Conservation (phyloP, 2,888 invertebrate species). For the Branchipolynoe longqiensis region DNA sequence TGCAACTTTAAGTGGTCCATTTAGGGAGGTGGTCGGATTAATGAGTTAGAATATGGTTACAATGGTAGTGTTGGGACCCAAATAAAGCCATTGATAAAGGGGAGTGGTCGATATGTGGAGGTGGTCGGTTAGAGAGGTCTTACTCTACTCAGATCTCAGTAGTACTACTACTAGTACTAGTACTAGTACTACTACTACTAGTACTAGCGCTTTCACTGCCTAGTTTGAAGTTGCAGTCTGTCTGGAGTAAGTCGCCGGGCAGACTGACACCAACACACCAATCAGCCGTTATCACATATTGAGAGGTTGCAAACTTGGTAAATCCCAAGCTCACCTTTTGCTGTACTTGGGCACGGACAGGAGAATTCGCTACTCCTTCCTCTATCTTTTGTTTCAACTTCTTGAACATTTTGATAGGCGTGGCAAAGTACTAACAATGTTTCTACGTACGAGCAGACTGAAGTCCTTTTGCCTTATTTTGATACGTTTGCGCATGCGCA, state of each 20-base stretch:
- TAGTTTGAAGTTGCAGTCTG: background rate
- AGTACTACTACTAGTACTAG: too few species aligned
- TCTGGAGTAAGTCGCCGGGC: background rate
- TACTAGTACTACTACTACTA: too few species aligned
- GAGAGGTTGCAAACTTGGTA: background rate
- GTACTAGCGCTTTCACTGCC: background rate
- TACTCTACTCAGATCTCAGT: too few species aligned
- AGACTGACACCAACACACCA: background rate
- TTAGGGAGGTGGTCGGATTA: too few species aligned
- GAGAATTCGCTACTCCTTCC: slow-evolving; percentile 58
- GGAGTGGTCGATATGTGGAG: too few species aligned
- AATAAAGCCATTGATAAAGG: too few species aligned
- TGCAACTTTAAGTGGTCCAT: too few species aligned
- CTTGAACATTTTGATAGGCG: slow-evolving; percentile 56
- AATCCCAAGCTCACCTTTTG: slow-evolving; percentile 24
- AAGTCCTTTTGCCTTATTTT: slow-evolving; percentile 44
- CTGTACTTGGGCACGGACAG: slow-evolving; percentile 51
- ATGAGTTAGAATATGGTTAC: too few species aligned
- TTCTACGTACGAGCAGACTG: slow-evolving; percentile 19
- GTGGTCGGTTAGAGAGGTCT: too few species aligned
- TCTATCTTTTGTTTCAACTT: slow-evolving; percentile 59
- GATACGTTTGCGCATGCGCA: slow-evolving; percentile 31
- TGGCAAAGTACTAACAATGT: background rate
- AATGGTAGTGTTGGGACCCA: too few species aligned
- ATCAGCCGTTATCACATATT: background rate